Percentiles rank a stretch among this genome's conserved stretches.
phyloP scores from a whole-genome alignment of 2,797 vertebrate species.

The Brachymystax lenok region DNA sequence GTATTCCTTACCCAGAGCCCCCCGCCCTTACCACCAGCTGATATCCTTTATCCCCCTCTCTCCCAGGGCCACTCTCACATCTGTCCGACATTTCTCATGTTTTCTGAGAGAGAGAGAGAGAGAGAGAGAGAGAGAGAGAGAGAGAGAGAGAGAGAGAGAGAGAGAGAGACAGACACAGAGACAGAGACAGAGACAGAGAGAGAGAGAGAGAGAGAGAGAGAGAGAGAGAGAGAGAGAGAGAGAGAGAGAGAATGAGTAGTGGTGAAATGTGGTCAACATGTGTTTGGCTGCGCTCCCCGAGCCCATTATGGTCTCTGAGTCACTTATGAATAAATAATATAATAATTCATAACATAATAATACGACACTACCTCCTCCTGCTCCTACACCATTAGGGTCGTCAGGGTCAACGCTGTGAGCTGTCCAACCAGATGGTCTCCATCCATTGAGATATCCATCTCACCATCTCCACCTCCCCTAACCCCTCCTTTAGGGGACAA shows the following conservation, averaged over 20 bases:
- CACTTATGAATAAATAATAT: slow-evolving; percentile 52
- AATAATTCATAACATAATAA: slow-evolving; percentile 25
- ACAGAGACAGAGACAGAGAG: neutral
- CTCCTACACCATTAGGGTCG: slow-evolving; percentile 11
- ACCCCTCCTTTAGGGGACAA: neutral
- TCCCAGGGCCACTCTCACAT: slow-evolving; percentile 26
- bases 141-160: neutral
- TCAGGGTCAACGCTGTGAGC: neutral
- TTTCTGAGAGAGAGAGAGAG: slow-evolving; percentile 7
- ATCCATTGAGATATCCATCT: neutral
- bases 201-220: neutral
- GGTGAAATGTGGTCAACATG: slow-evolving; percentile 45
- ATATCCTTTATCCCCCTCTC: slow-evolving; percentile 34
- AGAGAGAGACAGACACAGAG: neutral
- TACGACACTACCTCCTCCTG: neutral
- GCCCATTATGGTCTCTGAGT: slow-evolving; percentile 26
- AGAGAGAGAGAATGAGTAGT: neutral
- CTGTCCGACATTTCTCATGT: slow-evolving; percentile 30
- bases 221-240: neutral
- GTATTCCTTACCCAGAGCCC: slow-evolving; percentile 23
- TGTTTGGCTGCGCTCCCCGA: slow-evolving; percentile 36
- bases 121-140: neutral
- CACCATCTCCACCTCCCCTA: neutral
- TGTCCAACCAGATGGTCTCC: slow-evolving; percentile 34
- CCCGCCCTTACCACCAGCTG: slow-evolving; percentile 19